These are phyloP conservation scores for Pionites leucogaster DNA, from an alignment of 2,113 vertebrate genomes.

Conservation along the genomic window DNA sequence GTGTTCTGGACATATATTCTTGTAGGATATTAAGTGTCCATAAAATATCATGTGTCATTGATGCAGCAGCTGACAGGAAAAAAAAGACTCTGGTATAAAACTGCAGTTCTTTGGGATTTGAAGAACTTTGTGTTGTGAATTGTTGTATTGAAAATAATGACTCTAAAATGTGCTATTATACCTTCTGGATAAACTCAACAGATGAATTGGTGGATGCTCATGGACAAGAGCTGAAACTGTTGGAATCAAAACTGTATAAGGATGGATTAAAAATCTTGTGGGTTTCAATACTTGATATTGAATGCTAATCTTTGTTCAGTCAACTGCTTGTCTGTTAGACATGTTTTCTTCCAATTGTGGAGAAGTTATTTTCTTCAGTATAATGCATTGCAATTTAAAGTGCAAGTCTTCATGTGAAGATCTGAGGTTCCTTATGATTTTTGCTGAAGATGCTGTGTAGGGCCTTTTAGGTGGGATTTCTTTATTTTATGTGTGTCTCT, in stretches of 20 bases:
- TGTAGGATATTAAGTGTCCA: background rate
- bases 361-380: background rate
- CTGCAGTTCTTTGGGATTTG: background rate
- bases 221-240: background rate
- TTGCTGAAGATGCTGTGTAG: background rate
- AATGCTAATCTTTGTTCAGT: background rate
- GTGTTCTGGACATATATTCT: background rate
- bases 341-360: background rate
- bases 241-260: background rate
- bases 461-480: background rate
- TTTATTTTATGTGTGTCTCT: background rate
- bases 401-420: background rate
- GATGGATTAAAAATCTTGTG: background rate
- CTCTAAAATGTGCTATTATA: background rate
- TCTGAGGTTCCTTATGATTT: background rate
- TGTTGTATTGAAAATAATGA: background rate
- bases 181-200: background rate
- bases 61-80: background rate
- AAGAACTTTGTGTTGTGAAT: background rate
- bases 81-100: background rate
- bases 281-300: background rate
- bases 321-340: background rate
- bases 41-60: background rate
- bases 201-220: background rate
- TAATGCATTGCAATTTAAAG: background rate